Evolutionary conservation across 2,113 vertebrate species (phyloP), one percentile per base, ranked within the genome.

Genomic region (Prunella fulvescens): DNA sequence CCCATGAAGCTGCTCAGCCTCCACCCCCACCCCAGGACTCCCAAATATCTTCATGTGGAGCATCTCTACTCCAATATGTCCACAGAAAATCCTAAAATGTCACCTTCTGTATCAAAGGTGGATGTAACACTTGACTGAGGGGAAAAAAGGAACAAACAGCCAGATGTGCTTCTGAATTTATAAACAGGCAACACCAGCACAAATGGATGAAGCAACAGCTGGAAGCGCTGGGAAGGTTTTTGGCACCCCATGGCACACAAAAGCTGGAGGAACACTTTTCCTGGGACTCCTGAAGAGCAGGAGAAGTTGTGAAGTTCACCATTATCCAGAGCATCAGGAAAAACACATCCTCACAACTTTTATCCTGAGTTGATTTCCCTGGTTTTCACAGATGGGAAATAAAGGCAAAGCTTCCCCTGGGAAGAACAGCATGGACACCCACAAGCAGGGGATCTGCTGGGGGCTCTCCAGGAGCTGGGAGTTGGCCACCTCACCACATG

Each of bases 301-400:
- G 23, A 93, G 50, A 54, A 88, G 51, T 28, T 51, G 40, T 9
- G n/a, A 78, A n/a, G 15, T 35, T 24, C 66, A 39, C 6, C 22
- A 22, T 54, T n/a, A 64, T 10, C 17, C 3, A 16, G 20, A 62
- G 39, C 4, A 66, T 4, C 0, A 0, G 19, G 48, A 42, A 80
- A 58, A 91, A 62, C 1, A 15, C 37, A 7, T 12, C 77, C 53
- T 76, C 67, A 7, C 0, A 4, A 33, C 0, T 0, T 7, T n/a
- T n/a, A 67, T 33, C 12, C 29, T 0, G 0, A 48, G 31, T 7
- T 76, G 47, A 47, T 66, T 44, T 51, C n/a, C 19, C 19, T 45
- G 6, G 7, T 35, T 76, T 69, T 53, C 87, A 42, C 8, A 17
- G 16, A 7, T 3, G 16, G 23, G 54, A 81, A 74, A 80, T 10